Conservation (phyloP, 1,140 invertebrate species). For the Drosophila eugracilis region DNA sequence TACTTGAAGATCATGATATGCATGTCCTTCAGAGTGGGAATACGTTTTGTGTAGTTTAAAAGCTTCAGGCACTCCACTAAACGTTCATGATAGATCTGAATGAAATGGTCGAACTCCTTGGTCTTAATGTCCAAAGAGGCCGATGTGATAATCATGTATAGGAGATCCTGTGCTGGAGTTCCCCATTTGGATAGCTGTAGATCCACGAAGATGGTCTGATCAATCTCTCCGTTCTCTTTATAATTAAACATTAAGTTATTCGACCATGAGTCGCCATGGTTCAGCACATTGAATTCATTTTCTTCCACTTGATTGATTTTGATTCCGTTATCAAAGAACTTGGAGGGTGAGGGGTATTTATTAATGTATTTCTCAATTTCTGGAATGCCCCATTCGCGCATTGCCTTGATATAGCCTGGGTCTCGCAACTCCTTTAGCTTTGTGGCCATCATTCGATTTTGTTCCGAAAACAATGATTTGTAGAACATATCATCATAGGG, state of each 20-base stretch:
- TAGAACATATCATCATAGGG: constrained; percentile 48
- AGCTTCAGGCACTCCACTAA: constrained; percentile 55
- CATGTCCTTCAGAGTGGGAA: constrained; percentile 58
- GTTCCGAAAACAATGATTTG: constrained; percentile 41
- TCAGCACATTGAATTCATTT: constrained; percentile 87
- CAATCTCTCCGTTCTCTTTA: constrained; percentile 73
- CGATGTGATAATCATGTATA: constrained; percentile 64
- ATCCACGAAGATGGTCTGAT: constrained; percentile 61
- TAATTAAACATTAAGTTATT: constrained; percentile 85
- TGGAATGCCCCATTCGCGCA: constrained; percentile 58
- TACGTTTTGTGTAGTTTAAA: constrained; percentile 56
- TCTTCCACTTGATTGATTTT: constrained; percentile 61
- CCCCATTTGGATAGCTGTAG: constrained; percentile 70
- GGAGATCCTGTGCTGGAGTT: constrained; percentile 65
- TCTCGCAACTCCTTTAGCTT: constrained; percentile 30
- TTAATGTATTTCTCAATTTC: constrained; percentile 55
- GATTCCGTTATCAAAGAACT: constrained; percentile 29
- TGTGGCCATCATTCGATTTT: constrained; percentile 40
- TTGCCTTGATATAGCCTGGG: constrained; percentile 29
- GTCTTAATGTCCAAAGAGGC: constrained; percentile 54
- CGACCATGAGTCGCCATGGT: constrained; percentile 87
- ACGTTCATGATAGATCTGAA: constrained; percentile 66
- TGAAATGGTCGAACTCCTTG: constrained; percentile 68
- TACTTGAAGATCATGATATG: constrained; percentile 64
- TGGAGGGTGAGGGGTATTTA: background rate